Conservation (phyloP, 2,797 vertebrate species). For the Miichthys miiuy region DNA sequence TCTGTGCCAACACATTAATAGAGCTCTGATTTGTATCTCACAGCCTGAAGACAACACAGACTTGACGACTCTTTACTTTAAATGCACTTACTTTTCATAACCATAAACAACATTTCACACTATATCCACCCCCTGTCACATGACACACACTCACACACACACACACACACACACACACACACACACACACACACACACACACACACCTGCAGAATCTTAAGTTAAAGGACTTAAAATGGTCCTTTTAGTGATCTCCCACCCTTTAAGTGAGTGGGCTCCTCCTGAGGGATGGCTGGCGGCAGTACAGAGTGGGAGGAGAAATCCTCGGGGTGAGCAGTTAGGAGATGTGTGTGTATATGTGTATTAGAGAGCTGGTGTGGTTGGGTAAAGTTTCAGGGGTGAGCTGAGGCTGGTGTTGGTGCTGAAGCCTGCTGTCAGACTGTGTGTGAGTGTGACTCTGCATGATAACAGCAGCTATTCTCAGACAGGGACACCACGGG, state of each 20-base stretch:
- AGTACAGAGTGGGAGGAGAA: constrained; percentile 46
- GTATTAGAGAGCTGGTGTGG: constrained; percentile 2
- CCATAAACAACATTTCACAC: constrained; percentile 18
- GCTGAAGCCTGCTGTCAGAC: constrained; percentile 31
- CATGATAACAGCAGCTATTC: constrained; percentile 70
- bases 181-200: not conserved
- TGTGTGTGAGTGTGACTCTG: constrained; percentile 42
- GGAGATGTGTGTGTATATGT: not conserved
- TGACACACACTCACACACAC: not conserved
- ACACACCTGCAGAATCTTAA: constrained; percentile 6
- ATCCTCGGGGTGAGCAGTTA: constrained; percentile 46
- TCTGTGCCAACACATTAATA: not conserved
- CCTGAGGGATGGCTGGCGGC: constrained; percentile 50
- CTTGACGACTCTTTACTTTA: constrained; percentile 25
- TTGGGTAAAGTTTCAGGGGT: constrained; percentile 11
- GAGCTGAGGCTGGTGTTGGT: constrained; percentile 29
- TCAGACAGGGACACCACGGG: constrained; percentile 57
- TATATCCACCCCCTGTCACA: not conserved
- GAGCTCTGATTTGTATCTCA: not conserved
- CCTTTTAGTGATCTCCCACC: constrained; percentile 37
- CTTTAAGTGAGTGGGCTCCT: constrained; percentile 51
- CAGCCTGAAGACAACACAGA: constrained; percentile 5
- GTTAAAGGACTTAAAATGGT: constrained; percentile 14
- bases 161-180: not conserved
- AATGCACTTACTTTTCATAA: constrained; percentile 37